These are phyloP conservation scores for Melanotaenia duboulayi DNA, from an alignment of 2,113 vertebrate species.

Conservation along the genomic window DNA sequence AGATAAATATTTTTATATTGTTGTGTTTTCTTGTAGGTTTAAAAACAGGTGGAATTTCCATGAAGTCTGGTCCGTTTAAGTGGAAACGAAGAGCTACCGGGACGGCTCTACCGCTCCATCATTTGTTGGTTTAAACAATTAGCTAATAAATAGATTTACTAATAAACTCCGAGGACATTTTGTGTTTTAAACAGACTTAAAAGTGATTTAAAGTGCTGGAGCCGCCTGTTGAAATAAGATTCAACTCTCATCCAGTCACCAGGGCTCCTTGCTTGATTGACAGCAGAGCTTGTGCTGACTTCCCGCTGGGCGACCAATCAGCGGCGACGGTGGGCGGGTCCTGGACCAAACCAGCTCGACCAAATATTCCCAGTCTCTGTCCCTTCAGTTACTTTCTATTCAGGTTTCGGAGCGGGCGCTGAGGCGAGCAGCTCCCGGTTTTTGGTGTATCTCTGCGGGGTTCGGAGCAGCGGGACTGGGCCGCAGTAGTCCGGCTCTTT, in stretches of 20 bases:
- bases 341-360: constrained; percentile 49
- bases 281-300: constrained; percentile 58
- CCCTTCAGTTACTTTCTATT: constrained; percentile 78
- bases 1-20: no score
- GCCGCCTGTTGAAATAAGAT: background rate
- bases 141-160: no score
- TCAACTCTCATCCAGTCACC: no score
- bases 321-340: constrained; percentile 71
- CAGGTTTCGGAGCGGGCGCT: constrained; percentile 64
- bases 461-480: constrained; percentile 63
- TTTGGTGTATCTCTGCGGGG: constrained; percentile 31
- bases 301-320: constrained; percentile 75
- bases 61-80: no score
- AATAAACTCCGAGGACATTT: background rate
- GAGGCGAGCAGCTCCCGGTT: constrained; percentile 44
- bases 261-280: constrained; percentile 67
- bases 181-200: background rate
- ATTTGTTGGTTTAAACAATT: no score
- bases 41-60: no score
- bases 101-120: no score
- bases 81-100: no score
- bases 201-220: background rate
- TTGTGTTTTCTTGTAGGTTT: no score
- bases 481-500: constrained; percentile 4
- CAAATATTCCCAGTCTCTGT: constrained; percentile 76